Evolutionary conservation across 2,113 vertebrate species (phyloP), one percentile per base, ranked within the genome.

Genomic region (Syngnathoides biaculeatus): DNA sequence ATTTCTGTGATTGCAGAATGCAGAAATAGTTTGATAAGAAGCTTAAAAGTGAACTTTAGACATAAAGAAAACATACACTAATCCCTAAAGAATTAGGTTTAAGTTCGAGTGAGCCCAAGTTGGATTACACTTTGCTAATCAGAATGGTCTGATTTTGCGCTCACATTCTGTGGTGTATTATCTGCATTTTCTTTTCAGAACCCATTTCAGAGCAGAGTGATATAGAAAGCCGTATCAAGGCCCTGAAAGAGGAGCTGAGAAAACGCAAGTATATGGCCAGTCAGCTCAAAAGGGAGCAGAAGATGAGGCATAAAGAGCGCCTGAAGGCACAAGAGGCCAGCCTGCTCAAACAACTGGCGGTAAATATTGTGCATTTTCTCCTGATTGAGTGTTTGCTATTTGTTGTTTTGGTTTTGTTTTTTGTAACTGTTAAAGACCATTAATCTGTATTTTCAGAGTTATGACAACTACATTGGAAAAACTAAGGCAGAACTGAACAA

Each of bases 391-490:
- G 8, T 52, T 9, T 65, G 13, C n/a, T 5, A n/a, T 35, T 11
- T 64, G 45, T 45, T 1, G 0, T 3, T 55, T 11, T 58, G 1
- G 7, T 64, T 50, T 19, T 59, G n/a, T 3, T 61, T 74, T 2
- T 64, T 2, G 47, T 30, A 39, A 2, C 8, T 64, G 15, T n/a
- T 40, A n/a, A 26, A n/a, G 11, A 69, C 69, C 66, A 2, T 40
- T 7, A 8, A 8, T 0, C 48, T 72, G 62, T 59, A 6, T 26
- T 65, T 38, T 48, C 82, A 99, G 97, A 95, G 92, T 0, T 99
- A 97, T 14, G 93, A 99, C 85, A 93, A 94, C 83, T 97, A 96
- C 79, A 99, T 99, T 81, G 93, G 96, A 91, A 98, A 96, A 92
- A 98, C 97, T 4, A 94, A 95, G 87, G 95, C 94, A 45, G 96